Conservation (phyloP, 1,140 invertebrate genomes). For the Grapholita molesta region DNA sequence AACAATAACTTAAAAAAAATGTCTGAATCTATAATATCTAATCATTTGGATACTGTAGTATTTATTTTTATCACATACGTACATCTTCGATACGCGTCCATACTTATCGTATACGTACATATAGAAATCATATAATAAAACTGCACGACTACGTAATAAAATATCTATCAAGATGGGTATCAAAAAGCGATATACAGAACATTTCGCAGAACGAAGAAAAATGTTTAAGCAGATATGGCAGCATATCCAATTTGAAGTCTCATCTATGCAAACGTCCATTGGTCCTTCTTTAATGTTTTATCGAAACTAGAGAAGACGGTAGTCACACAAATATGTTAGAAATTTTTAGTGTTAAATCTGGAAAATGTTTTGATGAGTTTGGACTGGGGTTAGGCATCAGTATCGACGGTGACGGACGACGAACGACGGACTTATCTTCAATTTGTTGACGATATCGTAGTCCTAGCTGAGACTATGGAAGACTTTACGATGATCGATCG, state of each 20-base stretch:
- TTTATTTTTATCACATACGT: too few relatives aligned
- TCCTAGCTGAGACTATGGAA: too few relatives aligned
- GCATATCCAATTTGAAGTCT: constrained; percentile 30
- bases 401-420: too few relatives aligned
- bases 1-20: too few relatives aligned
- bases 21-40: too few relatives aligned
- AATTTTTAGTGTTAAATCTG: too few relatives aligned
- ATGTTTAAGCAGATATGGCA: constrained; percentile 20
- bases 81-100: background rate
- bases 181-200: constrained; percentile 5
- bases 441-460: too few relatives aligned
- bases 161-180: constrained; percentile 1
- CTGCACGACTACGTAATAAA: background rate
- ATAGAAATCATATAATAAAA: background rate
- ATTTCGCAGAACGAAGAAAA: background rate
- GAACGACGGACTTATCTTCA: too few relatives aligned
- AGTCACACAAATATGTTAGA: background rate
- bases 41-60: too few relatives aligned
- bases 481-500: too few relatives aligned
- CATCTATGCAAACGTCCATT: constrained; percentile 7
- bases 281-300: constrained; percentile 30
- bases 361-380: too few relatives aligned
- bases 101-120: background rate
- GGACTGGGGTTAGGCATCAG: too few relatives aligned
- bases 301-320: background rate